Evolutionary conservation across 2,797 vertebrate genomes (phyloP).

Genomic region (Anabacerthia variegaticeps): DNA sequence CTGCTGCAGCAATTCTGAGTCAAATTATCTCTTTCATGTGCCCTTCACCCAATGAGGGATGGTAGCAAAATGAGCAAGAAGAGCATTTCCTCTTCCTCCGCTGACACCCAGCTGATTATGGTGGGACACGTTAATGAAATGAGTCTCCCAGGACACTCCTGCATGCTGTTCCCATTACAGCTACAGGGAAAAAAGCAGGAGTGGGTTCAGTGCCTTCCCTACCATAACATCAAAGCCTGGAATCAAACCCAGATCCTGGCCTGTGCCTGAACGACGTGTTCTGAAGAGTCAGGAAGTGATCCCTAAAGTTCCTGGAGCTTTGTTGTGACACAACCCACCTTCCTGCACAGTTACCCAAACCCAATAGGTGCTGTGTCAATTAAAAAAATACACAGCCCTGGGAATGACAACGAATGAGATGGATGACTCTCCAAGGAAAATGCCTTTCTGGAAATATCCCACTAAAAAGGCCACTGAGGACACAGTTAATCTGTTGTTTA

Average conservation of each 20-base stretch:
- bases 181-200: background rate
- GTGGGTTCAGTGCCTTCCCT: constrained; percentile 16
- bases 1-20: background rate
- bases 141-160: constrained; percentile 24
- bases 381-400: background rate
- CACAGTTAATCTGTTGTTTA: background rate
- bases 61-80: constrained; percentile 9
- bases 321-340: constrained; percentile 2
- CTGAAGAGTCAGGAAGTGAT: constrained; percentile 12
- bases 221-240: constrained; percentile 12
- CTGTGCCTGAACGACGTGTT: background rate
- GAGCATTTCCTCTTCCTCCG: constrained; percentile 27
- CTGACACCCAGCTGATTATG: constrained; percentile 44
- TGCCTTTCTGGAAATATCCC: background rate
- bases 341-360: background rate
- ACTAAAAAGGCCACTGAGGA: background rate
- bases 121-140: background rate
- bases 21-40: constrained; percentile 62
- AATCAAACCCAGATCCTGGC: constrained; percentile 39
- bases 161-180: constrained; percentile 53
- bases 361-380: constrained; percentile 23
- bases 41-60: constrained; percentile 31
- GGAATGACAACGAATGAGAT: background rate
- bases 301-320: constrained; percentile 1
- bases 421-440: background rate